These are phyloP conservation scores for Bettongia penicillata DNA, from an alignment of 2,113 vertebrate species.

Conservation along the genomic window DNA sequence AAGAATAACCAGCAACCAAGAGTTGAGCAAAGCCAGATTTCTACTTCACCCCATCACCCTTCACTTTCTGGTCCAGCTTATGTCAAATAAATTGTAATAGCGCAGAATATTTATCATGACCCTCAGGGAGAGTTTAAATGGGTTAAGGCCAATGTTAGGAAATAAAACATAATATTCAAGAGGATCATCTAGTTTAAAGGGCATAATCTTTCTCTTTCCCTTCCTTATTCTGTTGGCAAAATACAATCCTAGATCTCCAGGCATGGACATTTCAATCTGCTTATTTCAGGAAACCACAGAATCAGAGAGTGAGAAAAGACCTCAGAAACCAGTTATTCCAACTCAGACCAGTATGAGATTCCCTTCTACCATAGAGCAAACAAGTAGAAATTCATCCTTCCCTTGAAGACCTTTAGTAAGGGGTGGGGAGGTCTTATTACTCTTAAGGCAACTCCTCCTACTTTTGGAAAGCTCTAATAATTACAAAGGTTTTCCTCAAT, in stretches of 20 bases:
- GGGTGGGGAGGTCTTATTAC: background rate
- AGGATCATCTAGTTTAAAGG: background rate
- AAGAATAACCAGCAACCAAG: background rate
- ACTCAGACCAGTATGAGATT: background rate
- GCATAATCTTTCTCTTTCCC: background rate
- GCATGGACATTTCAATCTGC: background rate
- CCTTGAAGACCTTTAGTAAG: background rate
- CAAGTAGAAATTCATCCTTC: background rate
- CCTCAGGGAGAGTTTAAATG: background rate
- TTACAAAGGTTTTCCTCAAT: background rate
- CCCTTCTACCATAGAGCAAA: background rate
- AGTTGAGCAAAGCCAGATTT: background rate
- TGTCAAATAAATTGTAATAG: background rate
- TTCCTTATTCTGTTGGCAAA: constrained; percentile 9
- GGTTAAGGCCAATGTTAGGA: background rate
- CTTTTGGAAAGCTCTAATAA: background rate
- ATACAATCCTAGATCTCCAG: background rate
- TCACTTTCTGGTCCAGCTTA: background rate
- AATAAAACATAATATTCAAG: background rate
- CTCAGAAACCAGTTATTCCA: background rate
- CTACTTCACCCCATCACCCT: background rate
- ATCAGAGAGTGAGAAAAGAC: background rate
- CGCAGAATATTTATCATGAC: background rate
- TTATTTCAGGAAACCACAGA: background rate
- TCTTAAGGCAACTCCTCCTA: background rate